Evolutionary conservation across 2,888 invertebrate species (phyloP), one percentile per base, ranked within the genome.

Genomic region (Neuroscelio doddi): DNA sequence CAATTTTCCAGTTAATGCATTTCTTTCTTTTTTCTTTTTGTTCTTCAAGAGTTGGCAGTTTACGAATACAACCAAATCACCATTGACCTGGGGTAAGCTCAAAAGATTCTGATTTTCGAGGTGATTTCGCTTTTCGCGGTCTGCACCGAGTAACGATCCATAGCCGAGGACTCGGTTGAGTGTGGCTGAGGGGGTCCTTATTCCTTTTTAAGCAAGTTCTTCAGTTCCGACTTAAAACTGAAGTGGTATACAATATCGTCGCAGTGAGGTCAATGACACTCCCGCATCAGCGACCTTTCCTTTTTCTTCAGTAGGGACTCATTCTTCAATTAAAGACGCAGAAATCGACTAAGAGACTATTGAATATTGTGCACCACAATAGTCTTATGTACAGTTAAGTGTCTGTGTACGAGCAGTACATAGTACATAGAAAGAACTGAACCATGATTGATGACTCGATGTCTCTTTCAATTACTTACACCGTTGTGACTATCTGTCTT

Each of bases 171-270:
- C 74, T 71, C 52, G 73, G 75, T 76, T 80, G 78, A 82, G 81
- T 82, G 80, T 80, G 81, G 80, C 81, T 80, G 80, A 80, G 80
- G 71, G 76, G 80, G 82, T 81, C 80, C 81, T 80, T 76, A 68
- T 79, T 80, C 76, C 75, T 79, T 76, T 45, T 75, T 67, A 65
- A 68, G 26, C 73, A 72, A 73, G 76, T 74, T 79, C 76, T 78
- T 74, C 77, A 73, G 69, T 65, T 73, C 68, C 69, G 76, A 79
- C 80, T 82, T 80, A 78, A 80, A 79, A 79, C 79, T 81, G 57
- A 75, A 83, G 82, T 82, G 78, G 80, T 81, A 78, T 80, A 79
- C 78, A 80, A 81, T 83, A 81, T 83, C 78, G 77, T 73, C 71
- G 77, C 74, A 73, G 72, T 69, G 72, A 73, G 82, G 82, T 83